Percentiles rank a stretch among this genome's conserved stretches.
These are phyloP conservation scores for Scomberomorus guttatus DNA, from an alignment of 2,797 vertebrate genomes.

Conservation along the genomic window DNA sequence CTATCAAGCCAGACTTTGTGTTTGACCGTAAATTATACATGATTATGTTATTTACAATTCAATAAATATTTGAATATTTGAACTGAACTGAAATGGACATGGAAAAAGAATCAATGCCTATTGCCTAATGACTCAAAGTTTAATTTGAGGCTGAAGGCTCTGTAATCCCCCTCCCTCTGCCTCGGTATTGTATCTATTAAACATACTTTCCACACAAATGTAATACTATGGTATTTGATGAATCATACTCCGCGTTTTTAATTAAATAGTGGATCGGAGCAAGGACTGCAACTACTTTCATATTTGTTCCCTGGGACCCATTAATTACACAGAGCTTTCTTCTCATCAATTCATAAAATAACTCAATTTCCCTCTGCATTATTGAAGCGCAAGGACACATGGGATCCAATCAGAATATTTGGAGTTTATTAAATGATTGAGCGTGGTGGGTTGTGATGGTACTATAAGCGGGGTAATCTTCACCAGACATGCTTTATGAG, in stretches of 20 bases:
- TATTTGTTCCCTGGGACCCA: slow-evolving; percentile 54
- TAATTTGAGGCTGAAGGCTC: slow-evolving; percentile 18
- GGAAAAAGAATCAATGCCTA: not conserved
- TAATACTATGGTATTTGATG: slow-evolving; percentile 36
- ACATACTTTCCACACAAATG: slow-evolving; percentile 38
- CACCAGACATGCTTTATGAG: slow-evolving; percentile 48
- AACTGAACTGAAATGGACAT: slow-evolving; percentile 14
- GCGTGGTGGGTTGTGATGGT: slow-evolving; percentile 14
- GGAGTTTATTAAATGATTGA: slow-evolving; percentile 40
- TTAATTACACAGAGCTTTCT: slow-evolving; percentile 60
- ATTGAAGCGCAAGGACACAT: slow-evolving; percentile 30
- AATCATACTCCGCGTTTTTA: slow-evolving; percentile 56
- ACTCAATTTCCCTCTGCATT: slow-evolving; percentile 53
- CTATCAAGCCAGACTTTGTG: not conserved
- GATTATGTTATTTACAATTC: not conserved
- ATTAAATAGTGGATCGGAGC: slow-evolving; percentile 54
- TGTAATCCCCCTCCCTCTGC: not conserved
- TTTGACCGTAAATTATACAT: not conserved
- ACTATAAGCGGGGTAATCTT: slow-evolving; percentile 28
- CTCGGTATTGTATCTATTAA: slow-evolving; percentile 16
- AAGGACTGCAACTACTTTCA: slow-evolving; percentile 44
- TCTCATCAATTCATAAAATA: slow-evolving; percentile 60
- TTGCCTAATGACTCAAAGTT: slow-evolving; percentile 16
- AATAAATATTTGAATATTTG: slow-evolving; percentile 5
- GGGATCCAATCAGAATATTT: slow-evolving; percentile 32